Evolutionary conservation across 2,888 invertebrate species (phyloP).

Genomic region (Neuroscelio doddi): DNA sequence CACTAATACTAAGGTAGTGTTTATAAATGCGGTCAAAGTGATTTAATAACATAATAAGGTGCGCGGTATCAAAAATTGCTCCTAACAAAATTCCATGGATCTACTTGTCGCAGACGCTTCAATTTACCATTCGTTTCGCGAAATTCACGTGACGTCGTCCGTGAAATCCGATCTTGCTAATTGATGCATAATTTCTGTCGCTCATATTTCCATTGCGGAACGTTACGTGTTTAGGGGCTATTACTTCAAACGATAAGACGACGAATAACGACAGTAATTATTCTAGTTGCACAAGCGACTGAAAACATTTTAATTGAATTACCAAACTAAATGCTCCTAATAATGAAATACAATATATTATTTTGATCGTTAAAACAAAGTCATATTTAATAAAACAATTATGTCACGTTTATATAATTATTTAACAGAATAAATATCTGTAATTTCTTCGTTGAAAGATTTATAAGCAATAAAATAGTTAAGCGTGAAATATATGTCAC

Average conservation of each 20-base stretch:
- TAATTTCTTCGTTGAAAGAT: too few relatives aligned
- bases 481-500: neutral
- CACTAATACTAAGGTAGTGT: too few relatives aligned
- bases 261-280: neutral
- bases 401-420: too few relatives aligned
- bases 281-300: neutral
- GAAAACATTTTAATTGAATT: slow-evolving; percentile 4
- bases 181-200: too few relatives aligned
- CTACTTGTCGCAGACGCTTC: slow-evolving; percentile 3
- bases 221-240: neutral
- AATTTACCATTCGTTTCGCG: too few relatives aligned
- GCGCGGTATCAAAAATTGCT: neutral
- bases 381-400: too few relatives aligned
- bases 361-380: too few relatives aligned
- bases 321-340: too few relatives aligned
- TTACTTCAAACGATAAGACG: slow-evolving; percentile 1
- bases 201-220: too few relatives aligned
- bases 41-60: neutral
- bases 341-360: too few relatives aligned
- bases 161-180: slow-evolving; percentile 8
- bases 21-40: too few relatives aligned
- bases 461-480: neutral
- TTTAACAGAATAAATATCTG: too few relatives aligned
- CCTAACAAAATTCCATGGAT: neutral
- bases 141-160: slow-evolving; percentile 4